Evolutionary conservation across 2,113 vertebrate species (phyloP), one percentile per base, ranked within the genome.

Genomic region (Eublepharis macularius): DNA sequence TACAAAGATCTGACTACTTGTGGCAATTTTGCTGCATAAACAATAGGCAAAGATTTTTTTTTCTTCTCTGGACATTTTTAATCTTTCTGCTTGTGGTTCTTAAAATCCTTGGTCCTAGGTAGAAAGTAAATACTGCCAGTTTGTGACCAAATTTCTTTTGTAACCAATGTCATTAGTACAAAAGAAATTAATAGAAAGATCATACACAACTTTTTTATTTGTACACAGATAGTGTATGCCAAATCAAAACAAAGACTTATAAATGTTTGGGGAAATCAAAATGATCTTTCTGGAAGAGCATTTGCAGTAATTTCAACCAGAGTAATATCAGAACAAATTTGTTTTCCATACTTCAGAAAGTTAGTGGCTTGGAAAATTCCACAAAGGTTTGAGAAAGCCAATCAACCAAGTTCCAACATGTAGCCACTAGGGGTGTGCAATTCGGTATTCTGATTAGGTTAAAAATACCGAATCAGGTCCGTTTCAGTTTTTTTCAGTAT

Each of bases 21-120:
- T 92, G 81, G 60, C 45, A 65, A 92, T 80, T 81, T 65, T 70
- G 24, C 29, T 77, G 21, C 82, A 63, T 77, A 76, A 90, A 81
- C 43, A 77, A 92, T 76, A 77, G 86, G 29, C 54, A 90, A 86
- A 92, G 84, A 87, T 77, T 81, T 41, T 76, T n/a, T 68, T 84
- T 75, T 82, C 68, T 83, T 76, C 87, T 65, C 45, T 87, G 85
- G 77, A 21, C 80, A 82, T 85, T 91, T 88, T 87, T 82, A 89
- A 88, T 80, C 32, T 32, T 87, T 66, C 60, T 8, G 70, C 65
- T 36, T 69, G 21, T 81, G 36, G 34, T 17, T 81, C 84, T 84
- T 54, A 43, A 54, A 19, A 29, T 12, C 36, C 68, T 57, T 78
- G 75, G 29, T 13, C 60, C 66, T 41, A 4, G 26, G 16, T 45